These are phyloP conservation scores for Lagorchestes hirsutus DNA, from an alignment of 2,797 vertebrate genomes.

Conservation along the genomic window DNA sequence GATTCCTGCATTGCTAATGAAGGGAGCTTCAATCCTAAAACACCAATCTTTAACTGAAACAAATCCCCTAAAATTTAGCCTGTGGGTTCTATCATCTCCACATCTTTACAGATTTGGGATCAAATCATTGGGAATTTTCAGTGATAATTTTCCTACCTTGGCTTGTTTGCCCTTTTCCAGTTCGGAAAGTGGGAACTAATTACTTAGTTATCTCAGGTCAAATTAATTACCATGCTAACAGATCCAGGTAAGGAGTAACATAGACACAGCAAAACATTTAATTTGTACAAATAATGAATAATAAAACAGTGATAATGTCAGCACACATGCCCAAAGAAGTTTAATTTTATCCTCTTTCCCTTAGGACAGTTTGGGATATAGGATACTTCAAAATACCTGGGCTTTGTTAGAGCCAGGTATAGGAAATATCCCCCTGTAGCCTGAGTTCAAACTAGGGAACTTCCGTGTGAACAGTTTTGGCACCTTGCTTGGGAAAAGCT, in stretches of 20 bases:
- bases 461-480: background rate
- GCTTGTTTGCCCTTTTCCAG: background rate
- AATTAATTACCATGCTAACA: background rate
- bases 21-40: background rate
- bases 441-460: background rate
- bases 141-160: background rate
- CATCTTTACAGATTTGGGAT: background rate
- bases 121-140: background rate
- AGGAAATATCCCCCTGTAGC: background rate
- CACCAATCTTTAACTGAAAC: background rate
- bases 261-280: background rate
- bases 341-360: background rate
- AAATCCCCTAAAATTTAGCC: background rate
- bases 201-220: background rate
- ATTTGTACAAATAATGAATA: background rate
- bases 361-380: background rate
- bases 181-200: background rate
- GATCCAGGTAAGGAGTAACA: background rate
- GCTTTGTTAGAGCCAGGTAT: background rate
- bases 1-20: background rate
- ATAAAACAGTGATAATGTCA: background rate
- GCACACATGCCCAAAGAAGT: background rate
- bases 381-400: background rate
- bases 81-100: background rate
- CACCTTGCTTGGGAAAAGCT: background rate